A percentile compares a stretch with the other conserved stretches of the same genome.
Evolutionary conservation across 2,888 invertebrate species (phyloP).

Genomic region (Acanthosepion esculentum): DNA sequence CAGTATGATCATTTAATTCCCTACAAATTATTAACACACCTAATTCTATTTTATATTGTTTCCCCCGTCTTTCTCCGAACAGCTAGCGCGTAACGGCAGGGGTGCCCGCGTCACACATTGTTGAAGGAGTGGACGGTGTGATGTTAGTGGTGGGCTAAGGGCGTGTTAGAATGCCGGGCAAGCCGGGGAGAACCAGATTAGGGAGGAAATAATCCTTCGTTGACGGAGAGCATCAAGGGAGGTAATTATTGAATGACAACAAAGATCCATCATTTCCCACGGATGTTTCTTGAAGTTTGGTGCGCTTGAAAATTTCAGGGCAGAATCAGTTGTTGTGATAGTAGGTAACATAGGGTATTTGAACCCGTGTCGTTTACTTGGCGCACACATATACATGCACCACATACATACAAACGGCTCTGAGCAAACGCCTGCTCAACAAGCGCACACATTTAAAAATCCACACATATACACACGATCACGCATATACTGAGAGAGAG

Average conservation of each 20-base stretch:
- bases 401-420: neutral
- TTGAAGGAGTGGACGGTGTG: neutral
- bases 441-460: neutral
- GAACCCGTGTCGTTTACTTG: neutral
- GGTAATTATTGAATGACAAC: neutral
- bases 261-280: neutral
- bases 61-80: neutral
- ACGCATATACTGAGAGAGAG: neutral
- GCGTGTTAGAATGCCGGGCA: neutral
- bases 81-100: neutral
- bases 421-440: no score
- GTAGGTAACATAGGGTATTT: neutral
- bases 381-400: neutral
- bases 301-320: neutral
- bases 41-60: constrained; percentile 6
- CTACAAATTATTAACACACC: constrained; percentile 33
- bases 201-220: constrained; percentile 5
- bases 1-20: constrained; percentile 2
- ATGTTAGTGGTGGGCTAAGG: neutral
- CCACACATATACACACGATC: neutral
- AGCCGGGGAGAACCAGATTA: neutral
- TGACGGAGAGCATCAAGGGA: constrained; percentile 33
- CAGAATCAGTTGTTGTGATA: neutral
- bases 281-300: neutral
- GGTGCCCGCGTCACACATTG: neutral